Percentiles rank a stretch among this genome's conserved stretches.
Evolutionary conservation across 2,797 vertebrate genomes (phyloP).

Genomic region (Neosilurus hyrtlii): DNA sequence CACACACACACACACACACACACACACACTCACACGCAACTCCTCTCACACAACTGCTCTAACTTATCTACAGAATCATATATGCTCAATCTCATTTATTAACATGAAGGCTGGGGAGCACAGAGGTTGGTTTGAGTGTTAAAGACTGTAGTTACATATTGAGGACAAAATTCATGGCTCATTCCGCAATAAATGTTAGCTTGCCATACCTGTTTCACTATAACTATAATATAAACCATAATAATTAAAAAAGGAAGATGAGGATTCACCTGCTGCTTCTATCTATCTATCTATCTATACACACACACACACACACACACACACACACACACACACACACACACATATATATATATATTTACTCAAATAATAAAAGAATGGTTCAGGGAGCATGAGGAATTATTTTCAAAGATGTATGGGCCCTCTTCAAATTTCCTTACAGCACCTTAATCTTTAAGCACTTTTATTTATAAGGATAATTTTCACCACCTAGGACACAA

Average conservation of each 20-base stretch:
- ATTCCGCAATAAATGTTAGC: background rate
- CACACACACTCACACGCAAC: constrained; percentile 1
- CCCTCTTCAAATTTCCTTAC: background rate
- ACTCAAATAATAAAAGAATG: too few species aligned
- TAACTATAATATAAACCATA: constrained; percentile 54
- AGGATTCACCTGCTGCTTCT: background rate
- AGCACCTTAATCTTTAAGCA: constrained; percentile 6
- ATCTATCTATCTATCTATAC: background rate
- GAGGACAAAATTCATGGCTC: background rate
- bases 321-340: too few species aligned
- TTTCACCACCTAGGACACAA: background rate
- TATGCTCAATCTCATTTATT: constrained; percentile 15
- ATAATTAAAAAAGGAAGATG: background rate
- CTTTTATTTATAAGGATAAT: background rate
- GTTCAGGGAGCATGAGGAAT: too few species aligned
- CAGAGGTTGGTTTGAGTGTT: background rate
- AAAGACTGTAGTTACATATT: background rate
- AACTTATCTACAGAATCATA: background rate
- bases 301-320: too few species aligned
- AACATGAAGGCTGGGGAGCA: background rate
- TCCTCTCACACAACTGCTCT: background rate
- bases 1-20: background rate
- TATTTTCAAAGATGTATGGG: background rate
- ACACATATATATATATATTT: too few species aligned
- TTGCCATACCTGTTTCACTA: background rate